Evolutionary conservation across 2,797 vertebrate genomes (phyloP).

Genomic region (Ibycter americanus): DNA sequence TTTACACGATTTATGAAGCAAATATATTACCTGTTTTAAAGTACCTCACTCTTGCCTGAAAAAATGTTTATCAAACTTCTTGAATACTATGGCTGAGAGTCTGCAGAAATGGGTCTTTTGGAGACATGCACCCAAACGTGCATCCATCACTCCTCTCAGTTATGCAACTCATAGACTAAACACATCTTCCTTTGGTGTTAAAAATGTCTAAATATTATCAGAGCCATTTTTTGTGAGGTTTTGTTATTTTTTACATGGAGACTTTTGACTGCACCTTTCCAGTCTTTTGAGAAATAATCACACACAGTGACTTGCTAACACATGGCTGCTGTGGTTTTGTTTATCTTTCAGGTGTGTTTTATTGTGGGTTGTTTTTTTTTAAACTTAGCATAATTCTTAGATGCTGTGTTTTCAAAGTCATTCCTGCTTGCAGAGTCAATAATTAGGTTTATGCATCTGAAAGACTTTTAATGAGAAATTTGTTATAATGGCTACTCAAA

Average conservation of each 20-base stretch:
- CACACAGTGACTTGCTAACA: not conserved
- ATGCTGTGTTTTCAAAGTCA: not conserved
- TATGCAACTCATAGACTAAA: conserved; percentile 58
- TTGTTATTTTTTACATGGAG: not conserved
- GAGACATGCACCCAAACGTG: not conserved
- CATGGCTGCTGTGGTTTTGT: not conserved
- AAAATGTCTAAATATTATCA: conserved; percentile 50
- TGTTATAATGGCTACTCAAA: not conserved
- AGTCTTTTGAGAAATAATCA: not conserved
- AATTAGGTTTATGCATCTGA: not conserved
- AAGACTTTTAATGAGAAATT: not conserved
- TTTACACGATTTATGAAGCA: conserved; percentile 50
- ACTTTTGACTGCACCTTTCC: conserved; percentile 13
- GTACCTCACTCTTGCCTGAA: not conserved
- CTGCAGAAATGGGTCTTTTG: conserved; percentile 14
- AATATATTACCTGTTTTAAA: conserved; percentile 18
- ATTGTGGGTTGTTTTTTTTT: not conserved
- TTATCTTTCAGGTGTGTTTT: not conserved
- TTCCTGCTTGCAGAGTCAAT: not conserved
- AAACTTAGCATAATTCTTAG: not conserved
- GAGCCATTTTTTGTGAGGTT: not conserved
- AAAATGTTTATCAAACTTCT: conserved; percentile 65
- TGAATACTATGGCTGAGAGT: not conserved
- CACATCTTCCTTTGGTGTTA: conserved; percentile 29
- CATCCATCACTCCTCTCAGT: not conserved